Percentiles rank a stretch among this genome's conserved stretches.
These are phyloP conservation scores for Leptopilina boulardi DNA, from an alignment of 1,140 invertebrate species.

Conservation along the genomic window DNA sequence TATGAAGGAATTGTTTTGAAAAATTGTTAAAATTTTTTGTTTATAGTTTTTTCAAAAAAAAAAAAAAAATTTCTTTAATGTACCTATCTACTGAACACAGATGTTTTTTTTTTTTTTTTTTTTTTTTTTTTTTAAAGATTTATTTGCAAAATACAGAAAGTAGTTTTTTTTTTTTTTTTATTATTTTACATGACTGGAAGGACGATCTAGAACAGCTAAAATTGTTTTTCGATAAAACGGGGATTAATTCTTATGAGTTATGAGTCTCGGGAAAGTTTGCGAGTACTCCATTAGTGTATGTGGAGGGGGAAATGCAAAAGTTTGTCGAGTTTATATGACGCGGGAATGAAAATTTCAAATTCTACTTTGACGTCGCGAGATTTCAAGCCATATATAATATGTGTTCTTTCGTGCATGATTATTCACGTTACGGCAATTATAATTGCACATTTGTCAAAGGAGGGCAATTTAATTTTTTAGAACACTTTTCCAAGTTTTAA, in stretches of 20 bases:
- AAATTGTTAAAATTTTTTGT: background rate
- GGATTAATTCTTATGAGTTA: conserved; percentile 26
- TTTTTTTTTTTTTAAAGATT: conserved; percentile 25
- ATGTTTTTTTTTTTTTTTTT: conserved; percentile 6
- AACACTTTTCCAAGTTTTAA: background rate
- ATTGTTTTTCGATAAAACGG: conserved; percentile 16
- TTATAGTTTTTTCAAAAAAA: background rate
- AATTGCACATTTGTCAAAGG: background rate
- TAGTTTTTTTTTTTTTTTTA: background rate
- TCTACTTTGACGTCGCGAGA: background rate
- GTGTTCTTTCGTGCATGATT: background rate
- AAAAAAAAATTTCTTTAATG: too few species aligned
- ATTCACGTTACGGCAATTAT: background rate
- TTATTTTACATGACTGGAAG: background rate
- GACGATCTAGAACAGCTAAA: background rate
- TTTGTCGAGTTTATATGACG: background rate
- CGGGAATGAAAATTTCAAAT: conserved; percentile 8
- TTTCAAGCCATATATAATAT: background rate
- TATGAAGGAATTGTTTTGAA: background rate
- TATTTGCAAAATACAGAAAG: background rate
- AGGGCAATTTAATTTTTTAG: background rate
- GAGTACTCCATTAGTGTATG: background rate
- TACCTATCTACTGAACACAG: background rate
- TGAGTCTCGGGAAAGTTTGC: conserved; percentile 16
- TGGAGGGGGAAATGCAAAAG: conserved; percentile 10